A percentile compares a stretch with the other conserved stretches of the same genome.
Conservation (phyloP, 2,797 vertebrate species). For the Xiphophorus birchmanni region DNA sequence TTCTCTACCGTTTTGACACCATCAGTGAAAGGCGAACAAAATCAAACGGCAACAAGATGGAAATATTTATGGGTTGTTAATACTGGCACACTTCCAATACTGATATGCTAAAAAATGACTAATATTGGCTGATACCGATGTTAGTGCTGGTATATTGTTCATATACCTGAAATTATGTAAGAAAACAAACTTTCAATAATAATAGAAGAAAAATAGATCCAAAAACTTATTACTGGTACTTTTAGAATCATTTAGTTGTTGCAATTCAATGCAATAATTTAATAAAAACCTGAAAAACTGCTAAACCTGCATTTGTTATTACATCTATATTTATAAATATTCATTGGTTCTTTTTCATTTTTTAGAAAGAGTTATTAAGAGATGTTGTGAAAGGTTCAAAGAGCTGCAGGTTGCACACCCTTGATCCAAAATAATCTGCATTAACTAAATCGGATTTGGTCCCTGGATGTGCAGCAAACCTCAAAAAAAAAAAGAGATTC, state of each 20-base stretch:
- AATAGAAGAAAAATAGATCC: not conserved
- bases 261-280: not conserved
- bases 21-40: too few species aligned
- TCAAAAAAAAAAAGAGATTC: slow-evolving; percentile 36
- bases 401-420: not conserved
- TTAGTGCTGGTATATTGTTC: too few species aligned
- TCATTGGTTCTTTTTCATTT: not conserved
- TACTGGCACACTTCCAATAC: too few species aligned
- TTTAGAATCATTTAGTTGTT: not conserved
- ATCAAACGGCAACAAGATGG: too few species aligned
- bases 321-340: not conserved
- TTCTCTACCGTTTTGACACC: too few species aligned
- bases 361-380: not conserved
- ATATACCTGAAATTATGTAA: too few species aligned
- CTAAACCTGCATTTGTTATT: not conserved
- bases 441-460: not conserved
- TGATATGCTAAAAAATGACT: too few species aligned
- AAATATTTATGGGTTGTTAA: too few species aligned
- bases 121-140: too few species aligned
- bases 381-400: not conserved
- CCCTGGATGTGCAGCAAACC: slow-evolving; percentile 1
- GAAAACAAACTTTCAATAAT: not conserved
- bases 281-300: not conserved
- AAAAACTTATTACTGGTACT: not conserved
- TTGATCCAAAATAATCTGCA: not conserved